Conservation (phyloP, 2,113 vertebrate species). For the Nannobrachium achirus region DNA sequence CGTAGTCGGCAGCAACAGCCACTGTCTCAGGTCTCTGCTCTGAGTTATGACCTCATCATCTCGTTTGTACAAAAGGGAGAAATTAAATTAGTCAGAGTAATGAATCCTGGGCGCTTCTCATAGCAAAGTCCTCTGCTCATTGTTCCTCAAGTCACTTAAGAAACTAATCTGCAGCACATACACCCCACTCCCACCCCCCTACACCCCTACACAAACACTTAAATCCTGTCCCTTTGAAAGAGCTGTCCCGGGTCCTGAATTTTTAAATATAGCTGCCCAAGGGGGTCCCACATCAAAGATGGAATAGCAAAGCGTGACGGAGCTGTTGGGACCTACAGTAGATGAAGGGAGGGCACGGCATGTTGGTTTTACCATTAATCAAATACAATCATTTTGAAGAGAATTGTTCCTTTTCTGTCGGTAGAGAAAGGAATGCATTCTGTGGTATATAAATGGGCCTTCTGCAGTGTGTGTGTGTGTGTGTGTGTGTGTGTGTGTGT, state of each 20-base stretch:
- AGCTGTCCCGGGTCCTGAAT: conserved; percentile 58
- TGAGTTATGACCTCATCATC: conserved; percentile 80
- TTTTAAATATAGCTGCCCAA: conserved; percentile 60
- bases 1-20: conserved; percentile 62
- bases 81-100: conserved; percentile 80
- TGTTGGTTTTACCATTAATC: conserved; percentile 61
- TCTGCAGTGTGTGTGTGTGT: conserved; percentile 45
- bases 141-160: conserved; percentile 70
- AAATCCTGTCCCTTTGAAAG: conserved; percentile 56
- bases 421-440: conserved; percentile 56
- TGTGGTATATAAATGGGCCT: conserved; percentile 56
- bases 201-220: conserved; percentile 41
- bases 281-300: conserved; percentile 69
- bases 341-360: conserved; percentile 42
- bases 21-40: conserved; percentile 62
- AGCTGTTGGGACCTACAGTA: too few relatives aligned
- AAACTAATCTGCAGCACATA: conserved; percentile 67
- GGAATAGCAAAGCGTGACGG: conserved; percentile 47
- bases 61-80: conserved; percentile 75
- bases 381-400: conserved; percentile 68
- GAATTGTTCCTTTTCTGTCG: conserved; percentile 49
- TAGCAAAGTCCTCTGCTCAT: conserved; percentile 62
- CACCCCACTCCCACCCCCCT: too few relatives aligned
- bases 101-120: conserved; percentile 73
- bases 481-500: conserved; percentile 29